Percentiles rank a stretch among this genome's conserved stretches.
Evolutionary conservation across 2,797 vertebrate genomes (phyloP).

Genomic region (Morus bassanus): DNA sequence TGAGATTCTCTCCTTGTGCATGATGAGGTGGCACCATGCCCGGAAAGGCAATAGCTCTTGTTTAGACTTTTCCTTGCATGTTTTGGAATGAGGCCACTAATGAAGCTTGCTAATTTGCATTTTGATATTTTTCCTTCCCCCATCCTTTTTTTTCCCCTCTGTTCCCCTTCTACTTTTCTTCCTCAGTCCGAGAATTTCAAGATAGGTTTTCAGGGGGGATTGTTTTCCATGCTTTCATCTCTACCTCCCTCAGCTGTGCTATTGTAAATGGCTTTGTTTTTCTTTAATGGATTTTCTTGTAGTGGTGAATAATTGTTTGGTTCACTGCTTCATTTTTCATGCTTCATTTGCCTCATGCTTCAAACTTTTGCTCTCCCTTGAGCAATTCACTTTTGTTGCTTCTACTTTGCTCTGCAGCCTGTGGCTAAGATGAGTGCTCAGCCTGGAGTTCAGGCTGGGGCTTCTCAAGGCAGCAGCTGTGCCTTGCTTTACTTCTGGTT

Average conservation of each 20-base stretch:
- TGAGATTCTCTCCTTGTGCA: neutral
- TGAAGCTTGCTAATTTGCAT: slow-evolving; percentile 33
- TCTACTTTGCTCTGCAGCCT: slow-evolving; percentile 15
- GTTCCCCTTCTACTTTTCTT: neutral
- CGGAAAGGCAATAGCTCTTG: neutral
- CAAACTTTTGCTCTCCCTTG: slow-evolving; percentile 46
- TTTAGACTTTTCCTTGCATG: slow-evolving; percentile 4
- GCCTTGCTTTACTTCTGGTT: slow-evolving; percentile 44
- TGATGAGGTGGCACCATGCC: neutral
- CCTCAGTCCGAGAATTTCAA: neutral
- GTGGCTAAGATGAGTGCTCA: slow-evolving; percentile 3
- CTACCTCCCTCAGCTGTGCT: slow-evolving; percentile 27
- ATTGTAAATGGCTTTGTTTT: slow-evolving; percentile 55
- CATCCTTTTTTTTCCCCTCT: neutral
- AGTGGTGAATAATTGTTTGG: slow-evolving; percentile 46
- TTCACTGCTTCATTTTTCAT: slow-evolving; percentile 37
- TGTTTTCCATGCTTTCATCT: slow-evolving; percentile 47
- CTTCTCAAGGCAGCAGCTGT: slow-evolving; percentile 52
- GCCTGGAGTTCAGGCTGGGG: slow-evolving; percentile 24
- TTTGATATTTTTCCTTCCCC: slow-evolving; percentile 34
- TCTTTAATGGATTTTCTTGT: slow-evolving; percentile 51
- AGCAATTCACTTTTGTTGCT: slow-evolving; percentile 35
- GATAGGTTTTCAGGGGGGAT: slow-evolving; percentile 26
- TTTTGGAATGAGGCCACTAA: slow-evolving; percentile 15
- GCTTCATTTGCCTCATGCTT: slow-evolving; percentile 55